Base-by-base conservation (phyloP, 2,888 invertebrate genomes). In the Lottia gigantea region DNA sequence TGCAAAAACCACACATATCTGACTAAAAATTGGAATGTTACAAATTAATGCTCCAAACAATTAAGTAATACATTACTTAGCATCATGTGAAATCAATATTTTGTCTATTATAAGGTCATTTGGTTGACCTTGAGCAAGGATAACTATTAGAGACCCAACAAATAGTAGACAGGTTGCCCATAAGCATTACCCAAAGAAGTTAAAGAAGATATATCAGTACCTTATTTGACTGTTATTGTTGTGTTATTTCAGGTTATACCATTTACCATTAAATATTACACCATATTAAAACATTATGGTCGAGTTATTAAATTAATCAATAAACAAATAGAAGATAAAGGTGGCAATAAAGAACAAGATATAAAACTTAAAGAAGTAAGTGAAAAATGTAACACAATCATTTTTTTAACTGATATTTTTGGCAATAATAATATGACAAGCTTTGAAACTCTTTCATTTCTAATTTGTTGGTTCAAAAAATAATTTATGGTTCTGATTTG, bases 281-380 rank as follows among this genome's bases (percentile, higher is more conserved):
- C 93, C 83, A 91, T 93, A 0, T 91, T 94, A 83, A 90, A 92
- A 74, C 95, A 96, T 69, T 94, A 93, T 89, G 97, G 95, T 0
- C 92, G 95, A 74, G 93, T 94, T 76, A 88, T 94, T 76, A 95
- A 95, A 87, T 91, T 94, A 75, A 89, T 96, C 26, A 87, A 90
- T 74, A 94, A 94, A 88, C 90, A 94, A 75, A 92, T 92, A 74
- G 98, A 98, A 80, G 96, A 97, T 55, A 93, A 94, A 78, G 47
- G 47, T 46, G 45, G 67, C 46, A 90, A 91, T 46, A 92, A 91
- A 62, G 80, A 80, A 11, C 64, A 74, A n/a, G 83, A 82, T 11
- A 63, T 73, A 66, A 81, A 77, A 62, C 75, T 79, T 26, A 66
- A 80, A 2, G 78, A 83, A 72, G 83, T 83, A 66, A 61, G 73